A percentile compares a stretch with the other conserved stretches of the same genome.
Conservation (phyloP, 2,888 invertebrate genomes). For the Barypeithes pellucidus region DNA sequence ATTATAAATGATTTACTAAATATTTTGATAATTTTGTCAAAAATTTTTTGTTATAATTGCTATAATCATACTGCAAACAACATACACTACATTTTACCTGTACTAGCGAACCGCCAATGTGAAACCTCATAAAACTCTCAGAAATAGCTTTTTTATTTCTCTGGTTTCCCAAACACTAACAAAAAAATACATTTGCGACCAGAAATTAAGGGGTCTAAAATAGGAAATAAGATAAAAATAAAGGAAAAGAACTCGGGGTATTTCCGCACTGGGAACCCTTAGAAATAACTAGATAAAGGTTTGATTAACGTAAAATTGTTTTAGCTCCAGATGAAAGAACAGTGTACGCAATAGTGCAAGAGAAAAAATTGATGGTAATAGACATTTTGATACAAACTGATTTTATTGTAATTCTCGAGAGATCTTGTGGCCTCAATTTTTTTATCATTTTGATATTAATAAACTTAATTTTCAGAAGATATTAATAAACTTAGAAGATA, state of each 20-base stretch:
- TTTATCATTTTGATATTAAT: background rate
- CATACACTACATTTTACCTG: no score
- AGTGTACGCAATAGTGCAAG: background rate
- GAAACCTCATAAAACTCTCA: conserved; percentile 7
- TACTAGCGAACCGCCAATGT: background rate
- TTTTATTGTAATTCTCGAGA: background rate
- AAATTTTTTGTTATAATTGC: no score
- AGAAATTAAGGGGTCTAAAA: conserved; percentile 26
- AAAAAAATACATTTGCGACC: conserved; percentile 19
- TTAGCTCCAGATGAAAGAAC: conserved; percentile 6
- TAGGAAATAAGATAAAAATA: conserved; percentile 35
- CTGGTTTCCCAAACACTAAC: conserved; percentile 7
- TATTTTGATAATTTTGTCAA: no score
- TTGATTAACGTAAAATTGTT: conserved; percentile 21
- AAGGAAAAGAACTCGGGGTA: conserved; percentile 27
- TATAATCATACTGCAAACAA: no score
- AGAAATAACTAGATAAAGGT: conserved; percentile 19
- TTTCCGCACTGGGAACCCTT: conserved; percentile 32
- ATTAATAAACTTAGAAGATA: no score
- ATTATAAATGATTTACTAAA: no score
- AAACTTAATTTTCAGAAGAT: no score
- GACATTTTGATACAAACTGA: conserved; percentile 9
- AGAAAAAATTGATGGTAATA: conserved; percentile 6
- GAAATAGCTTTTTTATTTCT: conserved; percentile 10
- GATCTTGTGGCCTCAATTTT: background rate